These are phyloP conservation scores for Aldrovandia affinis DNA, from an alignment of 2,797 vertebrate genomes.

Conservation along the genomic window DNA sequence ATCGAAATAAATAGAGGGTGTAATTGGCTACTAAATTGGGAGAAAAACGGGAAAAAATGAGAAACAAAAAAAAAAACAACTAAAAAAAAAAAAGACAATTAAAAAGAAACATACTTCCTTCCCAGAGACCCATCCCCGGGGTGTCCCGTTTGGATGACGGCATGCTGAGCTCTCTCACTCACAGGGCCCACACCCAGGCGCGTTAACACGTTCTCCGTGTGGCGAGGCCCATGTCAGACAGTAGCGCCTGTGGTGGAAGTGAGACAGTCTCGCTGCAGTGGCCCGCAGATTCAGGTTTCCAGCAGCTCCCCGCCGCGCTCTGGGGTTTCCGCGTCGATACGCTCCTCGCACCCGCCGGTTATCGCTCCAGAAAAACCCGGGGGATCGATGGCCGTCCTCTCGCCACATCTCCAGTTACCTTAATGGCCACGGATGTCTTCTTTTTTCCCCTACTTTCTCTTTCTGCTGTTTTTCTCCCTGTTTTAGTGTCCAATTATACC, in stretches of 20 bases:
- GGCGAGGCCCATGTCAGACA: background rate
- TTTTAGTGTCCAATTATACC: too few species aligned
- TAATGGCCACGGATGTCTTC: conserved; percentile 55
- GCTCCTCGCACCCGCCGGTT: background rate
- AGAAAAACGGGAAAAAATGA: background rate
- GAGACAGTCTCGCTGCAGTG: background rate
- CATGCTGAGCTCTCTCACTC: background rate
- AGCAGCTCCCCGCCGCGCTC: too few species aligned
- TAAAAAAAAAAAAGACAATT: too few species aligned
- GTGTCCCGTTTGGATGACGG: background rate
- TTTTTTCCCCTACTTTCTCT: too few species aligned
- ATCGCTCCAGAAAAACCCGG: background rate
- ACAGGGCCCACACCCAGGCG: background rate
- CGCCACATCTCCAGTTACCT: conserved; percentile 47
- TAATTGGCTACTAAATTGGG: too few species aligned
- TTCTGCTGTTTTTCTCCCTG: too few species aligned
- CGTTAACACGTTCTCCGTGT: background rate
- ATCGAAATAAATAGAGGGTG: too few species aligned
- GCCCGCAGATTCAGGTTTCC: too few species aligned
- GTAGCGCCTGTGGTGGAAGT: background rate
- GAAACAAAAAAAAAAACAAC: too few species aligned
- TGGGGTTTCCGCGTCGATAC: too few species aligned
- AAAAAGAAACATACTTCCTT: background rate
- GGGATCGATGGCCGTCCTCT: background rate
- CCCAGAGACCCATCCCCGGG: background rate